Evolutionary conservation across 2,797 vertebrate species (phyloP).

Genomic region (Lemur catta): DNA sequence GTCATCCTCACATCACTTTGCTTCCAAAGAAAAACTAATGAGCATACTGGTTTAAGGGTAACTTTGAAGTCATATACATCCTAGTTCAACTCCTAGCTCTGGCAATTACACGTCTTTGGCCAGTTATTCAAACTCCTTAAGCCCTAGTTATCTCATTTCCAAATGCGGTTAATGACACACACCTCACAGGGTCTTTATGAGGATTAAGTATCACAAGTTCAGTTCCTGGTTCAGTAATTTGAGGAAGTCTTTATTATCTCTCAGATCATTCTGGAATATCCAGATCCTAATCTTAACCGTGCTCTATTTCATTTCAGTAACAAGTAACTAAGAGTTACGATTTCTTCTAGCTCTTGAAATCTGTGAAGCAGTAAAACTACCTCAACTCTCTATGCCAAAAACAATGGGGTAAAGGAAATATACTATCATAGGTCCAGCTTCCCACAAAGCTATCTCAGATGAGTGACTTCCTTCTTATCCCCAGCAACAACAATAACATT

Average conservation of each 20-base stretch:
- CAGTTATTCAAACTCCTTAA: constrained; percentile 31
- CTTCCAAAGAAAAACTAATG: background rate
- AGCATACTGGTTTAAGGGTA: background rate
- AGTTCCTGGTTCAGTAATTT: background rate
- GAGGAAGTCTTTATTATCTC: background rate
- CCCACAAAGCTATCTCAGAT: background rate
- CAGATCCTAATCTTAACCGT: background rate
- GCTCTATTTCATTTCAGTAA: constrained; percentile 1
- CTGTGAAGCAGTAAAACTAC: background rate
- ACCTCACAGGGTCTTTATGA: background rate
- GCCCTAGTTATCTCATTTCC: background rate
- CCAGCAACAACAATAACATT: background rate
- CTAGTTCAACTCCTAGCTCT: background rate
- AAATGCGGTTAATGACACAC: background rate
- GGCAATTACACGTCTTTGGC: background rate
- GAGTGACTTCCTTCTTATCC: background rate
- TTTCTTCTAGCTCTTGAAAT: background rate
- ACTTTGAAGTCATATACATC: background rate
- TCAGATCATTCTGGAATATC: constrained; percentile 4
- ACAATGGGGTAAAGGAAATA: background rate
- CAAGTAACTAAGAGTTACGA: background rate
- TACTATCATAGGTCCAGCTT: background rate
- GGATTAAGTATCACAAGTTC: background rate
- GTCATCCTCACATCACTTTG: background rate
- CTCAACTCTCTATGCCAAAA: background rate